Evolutionary conservation across 2,888 invertebrate species (phyloP), one percentile per base, ranked within the genome.

Genomic region (Sarcophaga caerulescens): DNA sequence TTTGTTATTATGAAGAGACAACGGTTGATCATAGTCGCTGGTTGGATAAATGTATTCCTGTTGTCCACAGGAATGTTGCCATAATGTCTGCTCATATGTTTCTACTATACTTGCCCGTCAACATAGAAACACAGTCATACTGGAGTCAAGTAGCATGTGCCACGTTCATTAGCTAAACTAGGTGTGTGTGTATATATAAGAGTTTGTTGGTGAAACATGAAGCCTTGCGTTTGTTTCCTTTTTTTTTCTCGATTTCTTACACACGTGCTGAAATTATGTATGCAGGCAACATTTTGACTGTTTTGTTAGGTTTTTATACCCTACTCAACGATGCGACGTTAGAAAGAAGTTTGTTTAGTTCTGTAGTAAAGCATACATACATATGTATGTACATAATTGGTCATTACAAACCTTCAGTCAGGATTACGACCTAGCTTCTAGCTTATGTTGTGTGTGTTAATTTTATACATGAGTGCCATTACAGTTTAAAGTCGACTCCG

Each of bases 261-360:
- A 86, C 86, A 86, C 86, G 86, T 86, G 86, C 86, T 86, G 63
- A 81, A 78, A 81, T 84, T 78, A 81, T 75, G 62, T 71, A 75
- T 86, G 70, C 74, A 84, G 52, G 65, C 74, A 81, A 83, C 44
- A 78, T 78, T 80, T 74, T 62, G 75, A 57, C 57, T 63, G 63
- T 83, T 45, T 62, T 59, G 57, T 71, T 69, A n/a, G 12, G 17
- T 35, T 25, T 8, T 4, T 68, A 11, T 70, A 23, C 80, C 47
- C 74, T 81, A 81, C 66, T 35, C 35, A 35, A 35, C 10, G 35
- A 8, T 35, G 8, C 14, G 4, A 3, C 52, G 1, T 52, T 52
- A 14, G 52, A 14, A 17, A 2, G 17, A 14, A 1, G 5, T 52
- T 14, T 1, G 4, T 4, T 52, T 52, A 4, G 52, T 12, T 52